phyloP scores from a whole-genome alignment of 2,888 invertebrate genomes.

The Labia minor region DNA sequence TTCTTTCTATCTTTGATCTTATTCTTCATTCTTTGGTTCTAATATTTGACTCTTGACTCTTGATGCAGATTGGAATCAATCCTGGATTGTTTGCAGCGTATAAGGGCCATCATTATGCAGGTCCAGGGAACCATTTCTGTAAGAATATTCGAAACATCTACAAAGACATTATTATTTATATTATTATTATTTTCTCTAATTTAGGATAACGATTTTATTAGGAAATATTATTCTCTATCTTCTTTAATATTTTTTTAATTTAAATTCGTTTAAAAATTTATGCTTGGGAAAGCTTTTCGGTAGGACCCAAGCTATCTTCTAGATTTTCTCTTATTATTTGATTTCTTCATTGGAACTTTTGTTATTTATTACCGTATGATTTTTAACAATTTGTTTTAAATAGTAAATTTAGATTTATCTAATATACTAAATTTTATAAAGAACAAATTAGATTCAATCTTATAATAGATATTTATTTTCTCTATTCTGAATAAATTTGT shows the following conservation, averaged over 20 bases:
- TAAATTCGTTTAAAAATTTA: background rate
- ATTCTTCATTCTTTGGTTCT: background rate
- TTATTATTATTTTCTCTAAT: constrained; percentile 2
- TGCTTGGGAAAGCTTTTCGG: background rate
- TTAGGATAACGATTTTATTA: background rate
- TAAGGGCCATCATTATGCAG: constrained; percentile 97
- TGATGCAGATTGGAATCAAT: constrained; percentile 87
- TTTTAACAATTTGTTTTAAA: too few species aligned
- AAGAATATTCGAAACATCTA: constrained; percentile 35
- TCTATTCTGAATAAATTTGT: too few species aligned
- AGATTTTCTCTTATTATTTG: background rate
- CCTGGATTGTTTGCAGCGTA: constrained; percentile 95
- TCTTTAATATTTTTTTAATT: background rate
- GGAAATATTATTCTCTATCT: background rate
- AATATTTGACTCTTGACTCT: constrained; percentile 20
- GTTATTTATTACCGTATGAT: too few species aligned
- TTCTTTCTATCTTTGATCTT: background rate
- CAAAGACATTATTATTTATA: background rate
- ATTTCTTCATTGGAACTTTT: background rate
- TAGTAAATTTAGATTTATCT: too few species aligned
- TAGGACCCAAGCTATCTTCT: constrained; percentile 7
- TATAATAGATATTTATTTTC: too few species aligned
- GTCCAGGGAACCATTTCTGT: constrained; percentile 98
- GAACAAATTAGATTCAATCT: too few species aligned
- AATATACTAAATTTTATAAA: too few species aligned